Evolutionary conservation across 2,113 vertebrate genomes (phyloP).

Genomic region (Varanus salvator): DNA sequence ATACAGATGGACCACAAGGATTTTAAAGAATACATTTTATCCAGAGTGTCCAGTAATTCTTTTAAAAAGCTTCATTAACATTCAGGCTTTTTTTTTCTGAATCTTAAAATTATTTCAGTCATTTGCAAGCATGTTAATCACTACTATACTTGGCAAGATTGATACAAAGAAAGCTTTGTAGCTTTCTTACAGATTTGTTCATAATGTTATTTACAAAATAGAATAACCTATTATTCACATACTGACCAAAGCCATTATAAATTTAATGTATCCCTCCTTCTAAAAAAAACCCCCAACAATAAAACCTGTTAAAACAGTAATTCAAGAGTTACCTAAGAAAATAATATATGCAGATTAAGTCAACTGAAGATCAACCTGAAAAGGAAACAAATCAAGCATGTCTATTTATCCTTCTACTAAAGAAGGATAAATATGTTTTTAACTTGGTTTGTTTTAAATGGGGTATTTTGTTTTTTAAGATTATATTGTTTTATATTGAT

Average conservation of each 20-base stretch:
- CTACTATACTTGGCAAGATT: not conserved
- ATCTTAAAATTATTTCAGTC: not conserved
- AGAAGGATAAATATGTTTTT: too few species aligned
- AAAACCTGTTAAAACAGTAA: not conserved
- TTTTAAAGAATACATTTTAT: conserved; percentile 4
- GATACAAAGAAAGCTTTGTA: not conserved
- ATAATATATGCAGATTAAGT: not conserved
- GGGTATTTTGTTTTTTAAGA: too few species aligned
- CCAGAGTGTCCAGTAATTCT: not conserved
- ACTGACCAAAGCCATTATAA: not conserved
- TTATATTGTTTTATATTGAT: too few species aligned
- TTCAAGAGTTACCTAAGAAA: not conserved
- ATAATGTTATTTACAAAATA: not conserved
- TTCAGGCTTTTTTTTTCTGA: not conserved
- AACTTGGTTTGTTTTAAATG: too few species aligned
- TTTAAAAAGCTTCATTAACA: conserved; percentile 17
- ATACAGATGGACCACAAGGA: not conserved
- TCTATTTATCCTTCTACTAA: not conserved
- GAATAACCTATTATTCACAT: not conserved
- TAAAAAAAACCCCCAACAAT: not conserved
- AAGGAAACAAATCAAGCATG: not conserved
- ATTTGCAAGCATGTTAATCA: not conserved
- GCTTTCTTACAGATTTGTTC: not conserved
- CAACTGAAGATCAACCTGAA: not conserved
- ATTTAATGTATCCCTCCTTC: not conserved